These are phyloP conservation scores for Epizoanthus rinbou DNA, from an alignment of 92 coral and sea anemone genomes.

Conservation along the genomic window DNA sequence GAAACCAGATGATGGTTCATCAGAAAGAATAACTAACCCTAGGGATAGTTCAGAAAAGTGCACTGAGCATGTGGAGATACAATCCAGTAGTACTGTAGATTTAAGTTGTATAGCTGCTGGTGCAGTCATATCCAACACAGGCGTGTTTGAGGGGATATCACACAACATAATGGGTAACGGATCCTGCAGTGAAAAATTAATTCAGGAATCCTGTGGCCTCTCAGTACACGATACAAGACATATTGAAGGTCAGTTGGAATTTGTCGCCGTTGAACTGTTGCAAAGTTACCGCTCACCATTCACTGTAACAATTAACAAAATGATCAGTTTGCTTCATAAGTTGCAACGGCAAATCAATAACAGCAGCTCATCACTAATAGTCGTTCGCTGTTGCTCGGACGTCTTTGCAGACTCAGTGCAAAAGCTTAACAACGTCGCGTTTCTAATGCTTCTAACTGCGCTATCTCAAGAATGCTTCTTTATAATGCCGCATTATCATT, in stretches of 20 bases:
- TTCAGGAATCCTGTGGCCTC: neutral
- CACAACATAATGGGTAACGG: neutral
- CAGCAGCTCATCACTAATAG: neutral
- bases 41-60: neutral
- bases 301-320: neutral
- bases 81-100: neutral
- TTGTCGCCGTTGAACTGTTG: neutral
- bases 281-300: neutral
- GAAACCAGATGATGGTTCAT: neutral
- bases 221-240: neutral
- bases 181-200: neutral
- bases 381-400: neutral
- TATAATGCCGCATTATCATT: too few relatives aligned
- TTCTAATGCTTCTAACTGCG: neutral
- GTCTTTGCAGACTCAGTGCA: neutral
- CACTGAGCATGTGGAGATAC: neutral
- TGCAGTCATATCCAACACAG: neutral
- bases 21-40: neutral
- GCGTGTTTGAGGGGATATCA: neutral
- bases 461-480: too few relatives aligned
- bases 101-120: neutral
- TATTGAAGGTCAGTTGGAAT: conserved; percentile 27
- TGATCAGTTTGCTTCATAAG: neutral
- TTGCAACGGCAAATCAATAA: neutral
- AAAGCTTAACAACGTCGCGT: neutral